Conservation (phyloP, 2,113 vertebrate genomes). For the Alethe diademata region DNA sequence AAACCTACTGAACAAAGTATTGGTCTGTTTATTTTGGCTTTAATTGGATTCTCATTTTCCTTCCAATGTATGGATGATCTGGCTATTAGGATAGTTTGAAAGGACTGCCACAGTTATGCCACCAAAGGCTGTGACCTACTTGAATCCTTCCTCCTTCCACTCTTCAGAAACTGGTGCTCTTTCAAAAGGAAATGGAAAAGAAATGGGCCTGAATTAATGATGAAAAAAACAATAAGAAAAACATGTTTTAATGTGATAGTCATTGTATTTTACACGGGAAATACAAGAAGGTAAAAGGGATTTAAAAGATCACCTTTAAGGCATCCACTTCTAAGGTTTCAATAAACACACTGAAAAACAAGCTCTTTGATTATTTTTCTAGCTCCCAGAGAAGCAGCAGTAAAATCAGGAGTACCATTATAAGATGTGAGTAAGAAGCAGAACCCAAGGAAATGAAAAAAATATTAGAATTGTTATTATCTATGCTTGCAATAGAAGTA, state of each 20-base stretch:
- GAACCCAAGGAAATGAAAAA: conserved; percentile 80
- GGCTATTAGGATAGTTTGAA: background rate
- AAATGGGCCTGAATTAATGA: background rate
- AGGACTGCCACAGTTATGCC: background rate
- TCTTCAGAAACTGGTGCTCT: background rate
- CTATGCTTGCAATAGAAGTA: conserved; percentile 72
- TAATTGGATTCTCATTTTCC: background rate
- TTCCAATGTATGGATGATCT: background rate
- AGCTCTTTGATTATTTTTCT: conserved; percentile 59
- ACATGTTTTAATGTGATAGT: background rate
- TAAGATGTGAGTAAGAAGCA: conserved; percentile 55
- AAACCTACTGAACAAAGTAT: background rate
- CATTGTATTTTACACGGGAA: background rate
- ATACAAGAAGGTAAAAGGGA: background rate
- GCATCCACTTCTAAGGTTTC: conserved; percentile 10
- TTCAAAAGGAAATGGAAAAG: background rate
- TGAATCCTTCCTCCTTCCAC: background rate
- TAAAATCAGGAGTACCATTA: conserved; percentile 18
- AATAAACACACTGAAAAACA: conserved; percentile 43
- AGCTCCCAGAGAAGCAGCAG: conserved; percentile 14
- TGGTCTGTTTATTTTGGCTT: background rate
- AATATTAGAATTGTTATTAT: conserved; percentile 77
- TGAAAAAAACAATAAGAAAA: conserved; percentile 17
- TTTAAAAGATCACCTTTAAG: conserved; percentile 31
- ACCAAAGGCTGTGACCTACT: background rate